Conservation (phyloP, 1,140 invertebrate species). For the Carposina sasakii region DNA sequence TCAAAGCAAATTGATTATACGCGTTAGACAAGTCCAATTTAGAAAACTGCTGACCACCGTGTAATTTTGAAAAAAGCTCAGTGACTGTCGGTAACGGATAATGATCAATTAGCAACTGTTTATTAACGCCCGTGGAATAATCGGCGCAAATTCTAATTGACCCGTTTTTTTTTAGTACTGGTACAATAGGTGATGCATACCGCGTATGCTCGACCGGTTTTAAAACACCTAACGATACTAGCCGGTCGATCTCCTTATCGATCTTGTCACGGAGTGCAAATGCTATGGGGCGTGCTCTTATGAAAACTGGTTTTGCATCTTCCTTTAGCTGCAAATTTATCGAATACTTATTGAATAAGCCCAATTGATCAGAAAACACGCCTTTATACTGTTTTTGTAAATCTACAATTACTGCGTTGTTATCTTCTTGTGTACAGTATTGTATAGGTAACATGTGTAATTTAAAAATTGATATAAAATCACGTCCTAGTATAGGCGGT, state of each 20-base stretch:
- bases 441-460: neutral
- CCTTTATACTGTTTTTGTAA: neutral
- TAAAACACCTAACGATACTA: neutral
- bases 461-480: constrained; percentile 1
- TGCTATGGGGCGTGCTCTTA: neutral
- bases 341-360: neutral
- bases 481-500: neutral
- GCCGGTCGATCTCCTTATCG: neutral
- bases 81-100: neutral
- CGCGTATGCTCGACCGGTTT: neutral
- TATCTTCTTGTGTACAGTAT: neutral
- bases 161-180: neutral
- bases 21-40: neutral
- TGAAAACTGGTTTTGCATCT: neutral
- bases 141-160: neutral
- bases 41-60: neutral
- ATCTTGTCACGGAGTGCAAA: neutral
- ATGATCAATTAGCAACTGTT: neutral
- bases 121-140: neutral
- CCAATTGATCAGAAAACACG: neutral
- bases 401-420: neutral
- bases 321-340: neutral
- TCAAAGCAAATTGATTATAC: neutral
- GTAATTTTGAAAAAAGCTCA: neutral
- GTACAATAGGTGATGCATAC: too few relatives aligned